Evolutionary conservation across 1,140 invertebrate genomes (phyloP), one percentile per base, ranked within the genome.

Genomic region (Drosophila lini): DNA sequence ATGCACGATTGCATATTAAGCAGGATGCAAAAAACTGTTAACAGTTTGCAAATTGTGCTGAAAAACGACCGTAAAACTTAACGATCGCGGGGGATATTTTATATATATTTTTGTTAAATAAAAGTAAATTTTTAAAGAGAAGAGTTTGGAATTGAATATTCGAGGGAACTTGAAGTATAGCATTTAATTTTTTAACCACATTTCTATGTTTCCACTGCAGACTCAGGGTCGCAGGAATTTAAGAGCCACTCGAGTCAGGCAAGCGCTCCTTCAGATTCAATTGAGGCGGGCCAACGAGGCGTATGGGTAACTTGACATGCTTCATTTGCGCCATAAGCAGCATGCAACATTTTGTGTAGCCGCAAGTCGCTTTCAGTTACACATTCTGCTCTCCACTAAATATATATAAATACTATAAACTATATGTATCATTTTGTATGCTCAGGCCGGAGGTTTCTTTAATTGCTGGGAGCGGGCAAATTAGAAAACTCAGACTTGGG

Each of bases 261-360:
- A 48, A 56, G 41, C 31, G 40, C 38, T 73, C 9, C 9, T 53
- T 22, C 13, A 36, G 13, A 36, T n/a, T 19, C 55, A 73, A 73
- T 53, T 55, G 36, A 50, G 59, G 38, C 22, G 31, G 44, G 32
- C 38, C 63, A 69, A 84, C 59, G 53, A 22, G 65, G 50, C 71
- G 81, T 63, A 73, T 84, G 78, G 58, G 62, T 58, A 68, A 80
- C 73, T 80, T 85, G 73, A 77, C 81, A 73, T 80, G 81, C 73
- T 77, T 85, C 62, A 80, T 64, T 83, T 80, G 59, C 60, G 25
- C 55, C 74, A 38, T 64, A 57, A 63, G 42, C 68, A 60, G 56
- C 52, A 50, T 34, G 42, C 44, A 55, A 45, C 55, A 73, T 57
- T 53, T 41, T 32, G 13, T 32, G 13, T 13, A n/a, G 31, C 47